These are phyloP conservation scores for Melanogrammus aeglefinus DNA, from an alignment of 2,797 vertebrate genomes.

Conservation along the genomic window DNA sequence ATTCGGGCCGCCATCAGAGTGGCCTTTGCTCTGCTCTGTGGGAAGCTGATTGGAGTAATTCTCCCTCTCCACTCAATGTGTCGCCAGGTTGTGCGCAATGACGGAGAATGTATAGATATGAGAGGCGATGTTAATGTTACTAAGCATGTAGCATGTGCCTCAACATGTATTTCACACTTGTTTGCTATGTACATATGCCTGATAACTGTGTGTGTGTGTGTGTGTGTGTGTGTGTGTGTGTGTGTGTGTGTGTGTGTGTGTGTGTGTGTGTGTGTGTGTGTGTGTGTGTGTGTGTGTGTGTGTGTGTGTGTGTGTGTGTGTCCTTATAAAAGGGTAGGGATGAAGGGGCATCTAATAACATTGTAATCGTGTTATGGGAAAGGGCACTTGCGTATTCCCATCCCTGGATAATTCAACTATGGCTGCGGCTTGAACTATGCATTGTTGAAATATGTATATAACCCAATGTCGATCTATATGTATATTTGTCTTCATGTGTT, in stretches of 20 bases:
- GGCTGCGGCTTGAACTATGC: neutral
- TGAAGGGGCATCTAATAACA: constrained; percentile 4
- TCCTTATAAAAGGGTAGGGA: neutral
- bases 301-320: neutral
- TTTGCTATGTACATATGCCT: neutral
- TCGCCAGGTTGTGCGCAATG: constrained; percentile 29
- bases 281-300: too few relatives aligned
- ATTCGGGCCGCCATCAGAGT: constrained; percentile 45
- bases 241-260: too few relatives aligned
- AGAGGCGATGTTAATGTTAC: constrained; percentile 24
- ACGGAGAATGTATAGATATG: constrained; percentile 29
- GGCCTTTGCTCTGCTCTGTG: constrained; percentile 40
- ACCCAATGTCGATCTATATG: neutral
- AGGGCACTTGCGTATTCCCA: neutral
- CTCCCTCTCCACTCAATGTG: constrained; percentile 36
- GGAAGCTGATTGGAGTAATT: constrained; percentile 47
- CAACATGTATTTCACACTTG: neutral
- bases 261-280: too few relatives aligned
- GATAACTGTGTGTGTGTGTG: too few relatives aligned
- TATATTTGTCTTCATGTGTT: neutral
- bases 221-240: too few relatives aligned
- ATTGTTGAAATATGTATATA: neutral
- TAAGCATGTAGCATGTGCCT: too few relatives aligned
- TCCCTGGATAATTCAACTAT: too few relatives aligned
- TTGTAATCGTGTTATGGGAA: neutral